Conservation (phyloP, 2,888 invertebrate species). For the Proisotoma minuta region DNA sequence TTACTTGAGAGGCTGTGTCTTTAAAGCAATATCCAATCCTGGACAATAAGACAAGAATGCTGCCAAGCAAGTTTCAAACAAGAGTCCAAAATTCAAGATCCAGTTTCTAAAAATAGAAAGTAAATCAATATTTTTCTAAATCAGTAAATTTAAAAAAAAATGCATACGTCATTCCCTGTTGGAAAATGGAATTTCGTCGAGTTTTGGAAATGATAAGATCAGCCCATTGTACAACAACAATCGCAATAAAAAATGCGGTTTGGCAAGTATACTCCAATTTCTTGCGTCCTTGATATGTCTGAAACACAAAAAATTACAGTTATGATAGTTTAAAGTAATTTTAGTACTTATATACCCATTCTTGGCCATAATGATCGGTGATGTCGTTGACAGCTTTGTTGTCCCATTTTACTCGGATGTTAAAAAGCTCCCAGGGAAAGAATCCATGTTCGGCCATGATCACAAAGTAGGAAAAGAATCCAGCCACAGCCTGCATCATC, state of each 20-base stretch:
- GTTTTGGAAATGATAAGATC: slow-evolving; percentile 98
- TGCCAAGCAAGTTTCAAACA: slow-evolving; percentile 51
- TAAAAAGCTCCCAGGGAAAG: slow-evolving; percentile 79
- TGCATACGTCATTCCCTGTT: slow-evolving; percentile 84
- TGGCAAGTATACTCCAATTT: slow-evolving; percentile 88
- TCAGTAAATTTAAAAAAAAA: not conserved
- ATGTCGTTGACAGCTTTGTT: slow-evolving; percentile 96
- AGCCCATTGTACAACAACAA: slow-evolving; percentile 96
- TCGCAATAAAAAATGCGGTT: slow-evolving; percentile 96
- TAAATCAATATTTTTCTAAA: not conserved
- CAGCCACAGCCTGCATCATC: slow-evolving; percentile 99
- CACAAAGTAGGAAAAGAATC: slow-evolving; percentile 99
- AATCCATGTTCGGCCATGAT: slow-evolving; percentile 99
- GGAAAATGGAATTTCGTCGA: slow-evolving; percentile 87
- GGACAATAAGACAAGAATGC: slow-evolving; percentile 53
- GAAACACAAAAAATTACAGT: too few species aligned
- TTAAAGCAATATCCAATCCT: slow-evolving; percentile 51
- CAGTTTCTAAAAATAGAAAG: slow-evolving; percentile 24
- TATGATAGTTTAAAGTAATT: not conserved
- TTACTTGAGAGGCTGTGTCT: slow-evolving; percentile 44
- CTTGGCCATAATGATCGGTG: slow-evolving; percentile 96
- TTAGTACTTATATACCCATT: too few species aligned
- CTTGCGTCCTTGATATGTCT: slow-evolving; percentile 31
- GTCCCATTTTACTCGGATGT: slow-evolving; percentile 95
- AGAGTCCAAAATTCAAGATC: slow-evolving; percentile 42